Conservation (phyloP, 2,888 invertebrate genomes). For the Cantharis rustica region DNA sequence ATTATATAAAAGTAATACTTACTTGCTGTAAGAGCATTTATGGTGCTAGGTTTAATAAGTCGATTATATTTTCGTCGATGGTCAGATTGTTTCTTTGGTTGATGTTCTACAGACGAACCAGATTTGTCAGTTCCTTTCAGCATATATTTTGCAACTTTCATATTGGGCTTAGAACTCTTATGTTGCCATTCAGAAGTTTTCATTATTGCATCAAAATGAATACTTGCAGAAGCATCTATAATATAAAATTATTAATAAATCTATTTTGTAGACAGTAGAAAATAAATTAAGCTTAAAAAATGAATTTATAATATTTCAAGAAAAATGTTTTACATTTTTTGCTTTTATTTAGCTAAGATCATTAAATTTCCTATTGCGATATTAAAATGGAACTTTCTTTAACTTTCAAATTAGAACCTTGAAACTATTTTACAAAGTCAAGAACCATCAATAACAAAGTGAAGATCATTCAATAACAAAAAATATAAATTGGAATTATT, state of each 20-base stretch:
- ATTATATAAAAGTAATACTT: constrained; percentile 37
- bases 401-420: neutral
- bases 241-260: constrained; percentile 23
- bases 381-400: neutral
- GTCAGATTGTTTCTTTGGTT: constrained; percentile 47
- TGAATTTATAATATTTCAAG: neutral
- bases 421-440: neutral
- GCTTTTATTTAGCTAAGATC: neutral
- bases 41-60: constrained; percentile 58
- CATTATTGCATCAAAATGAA: constrained; percentile 74
- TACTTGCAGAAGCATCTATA: constrained; percentile 68
- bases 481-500: neutral
- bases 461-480: neutral
- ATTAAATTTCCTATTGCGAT: neutral
- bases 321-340: too few relatives aligned
- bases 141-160: constrained; percentile 50
- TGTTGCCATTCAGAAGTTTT: constrained; percentile 83
- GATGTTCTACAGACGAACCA: constrained; percentile 44
- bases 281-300: neutral
- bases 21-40: constrained; percentile 59
- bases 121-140: constrained; percentile 46
- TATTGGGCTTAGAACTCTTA: constrained; percentile 60
- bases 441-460: neutral
- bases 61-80: constrained; percentile 42
- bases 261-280: neutral